Evolutionary conservation across 2,113 vertebrate species (phyloP), one percentile per base, ranked within the genome.

Genomic region (Phylloscopus whistleri): DNA sequence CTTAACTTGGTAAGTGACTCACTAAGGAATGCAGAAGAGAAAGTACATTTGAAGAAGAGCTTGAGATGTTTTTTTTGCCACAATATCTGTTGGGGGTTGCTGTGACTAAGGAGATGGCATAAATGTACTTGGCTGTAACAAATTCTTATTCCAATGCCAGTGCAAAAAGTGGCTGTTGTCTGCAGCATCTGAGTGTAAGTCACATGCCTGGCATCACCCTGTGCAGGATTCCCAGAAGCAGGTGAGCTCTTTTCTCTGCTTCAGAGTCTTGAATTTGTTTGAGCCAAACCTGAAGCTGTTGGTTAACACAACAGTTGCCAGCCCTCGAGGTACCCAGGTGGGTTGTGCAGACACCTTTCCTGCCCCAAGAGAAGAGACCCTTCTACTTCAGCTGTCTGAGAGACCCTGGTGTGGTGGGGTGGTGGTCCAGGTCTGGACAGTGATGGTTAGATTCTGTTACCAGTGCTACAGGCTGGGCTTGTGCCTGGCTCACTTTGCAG

Each of bases 171-270:
- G 3, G 5, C 33, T 78, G 14, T 28, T 86, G 44, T 24, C 3
- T 66, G 3, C 24, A 16, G 48, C 7, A 55, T 55, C 13, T 62
- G 10, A 39, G 49, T 22, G 10, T 48, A 28, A 52, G 24, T 26
- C 2, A 0, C 11, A 43, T 78, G 74, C 48, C 35, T 13, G 7
- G 12, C 1, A 5, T 39, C 52, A 11, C 37, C 53, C 19, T 1
- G 2, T 22, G 21, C 72, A 59, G 41, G 22, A 58, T 11, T 89
- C 24, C 51, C 33, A 78, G 81, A 16, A 74, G 30, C 31, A 75
- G 43, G 13, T 0, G 2, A 58, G 51, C 49, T 69, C 53, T 72
- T 46, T 6, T 56, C n/a, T 56, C 53, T 53, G 16, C 44, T 91
- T 56, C 28, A n/a, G 21, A 37, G 39, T 64, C 66, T 58, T 66